phyloP scores from a whole-genome alignment of 2,113 vertebrate species.

The Danio rerio region GRCz12tu NC_133180.1:45888001-45888500 shows the following conservation, averaged over 20 bases:
- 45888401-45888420: neutral
- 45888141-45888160: neutral
- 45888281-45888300: neutral
- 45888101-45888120: too few relatives aligned
- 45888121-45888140: neutral
- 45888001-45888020: slow-evolving; percentile 39
- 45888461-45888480: neutral
- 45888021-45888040: too few relatives aligned
- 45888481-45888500: too few relatives aligned
- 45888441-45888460: slow-evolving; percentile 8
- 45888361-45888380: too few relatives aligned
- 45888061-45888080: too few relatives aligned
- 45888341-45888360: neutral
- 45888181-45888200: too few relatives aligned
- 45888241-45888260: neutral
- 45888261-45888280: neutral
- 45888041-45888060: too few relatives aligned
- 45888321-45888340: neutral
- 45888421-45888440: slow-evolving; percentile 21
- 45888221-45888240: neutral
- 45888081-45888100: too few relatives aligned
- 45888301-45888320: neutral
- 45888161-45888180: neutral
- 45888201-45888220: neutral
- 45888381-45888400: neutral